Evolutionary conservation across 1,140 invertebrate genomes (phyloP), one percentile per base, ranked within the genome.

Genomic region (Philotrypesis tridentata): DNA sequence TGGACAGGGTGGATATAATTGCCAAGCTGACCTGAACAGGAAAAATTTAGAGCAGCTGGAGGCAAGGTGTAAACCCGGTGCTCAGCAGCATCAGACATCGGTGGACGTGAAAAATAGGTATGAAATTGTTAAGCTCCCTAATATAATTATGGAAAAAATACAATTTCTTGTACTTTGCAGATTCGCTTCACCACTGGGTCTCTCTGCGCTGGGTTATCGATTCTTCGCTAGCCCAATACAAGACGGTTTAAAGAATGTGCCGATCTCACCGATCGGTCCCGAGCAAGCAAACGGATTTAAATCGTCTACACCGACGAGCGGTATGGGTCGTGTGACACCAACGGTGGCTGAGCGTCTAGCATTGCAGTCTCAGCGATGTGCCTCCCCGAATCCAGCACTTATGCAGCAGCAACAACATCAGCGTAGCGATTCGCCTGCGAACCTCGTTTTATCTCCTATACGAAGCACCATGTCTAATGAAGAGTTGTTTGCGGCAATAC

Each of bases 401-500:
- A 63, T 78, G 33, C 65, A 60, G 0, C 77, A 55, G 3, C 65
- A 70, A 9, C 65, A 71, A 11, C 27, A 33, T 9, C 21, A 48
- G 23, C 23, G 37, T 12, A 23, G 82, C 80, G 75, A 86, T 48
- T 86, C 85, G 31, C 92, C 84, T 77, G 93, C 90, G 77, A 90
- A 83, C 48, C 73, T 90, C 61, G 85, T 94, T 71, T 85, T 95
- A 7, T 95, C 94, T 2, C 94, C 94, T 0, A 93, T 94, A 27
- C 95, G 94, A 89, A 95, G 94, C 21, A 95, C 94, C 2, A 95
- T 96, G 94, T 95, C 94, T 1, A 95, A 95, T 82, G 95, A 96
- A 88, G 95, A 96, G 87, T 87, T 96, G 0, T 96, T 95, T 84
- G 94, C 95, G 7, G 95, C 95, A 14, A 96, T 96, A 74, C 95